These are phyloP conservation scores for Oryzias melastigma DNA, from an alignment of 2,113 vertebrate species.

Conservation along the genomic window DNA sequence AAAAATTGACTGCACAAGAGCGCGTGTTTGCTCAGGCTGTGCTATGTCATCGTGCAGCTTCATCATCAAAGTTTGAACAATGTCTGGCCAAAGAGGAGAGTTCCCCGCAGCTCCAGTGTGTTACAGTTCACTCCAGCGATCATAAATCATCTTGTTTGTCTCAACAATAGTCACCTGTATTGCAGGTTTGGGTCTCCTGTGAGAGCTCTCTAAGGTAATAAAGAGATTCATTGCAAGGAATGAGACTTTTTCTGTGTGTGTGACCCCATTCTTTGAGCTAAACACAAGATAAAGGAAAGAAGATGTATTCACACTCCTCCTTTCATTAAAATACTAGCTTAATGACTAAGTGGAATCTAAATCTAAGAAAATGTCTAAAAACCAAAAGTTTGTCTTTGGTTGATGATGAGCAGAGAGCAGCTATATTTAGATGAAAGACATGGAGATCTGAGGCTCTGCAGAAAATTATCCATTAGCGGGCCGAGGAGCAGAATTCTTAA, in stretches of 20 bases:
- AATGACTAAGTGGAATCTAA: conserved; percentile 33
- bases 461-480: conserved; percentile 18
- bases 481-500: conserved; percentile 10
- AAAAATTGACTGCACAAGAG: conserved; percentile 49
- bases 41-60: conserved; percentile 32
- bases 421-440: conserved; percentile 45
- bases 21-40: conserved; percentile 29
- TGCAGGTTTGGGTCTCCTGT: conserved; percentile 20
- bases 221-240: conserved; percentile 37
- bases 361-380: conserved; percentile 12
- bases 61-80: conserved; percentile 31
- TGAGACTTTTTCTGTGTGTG: conserved; percentile 44
- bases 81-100: conserved; percentile 19
- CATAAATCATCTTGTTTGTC: conserved; percentile 44
- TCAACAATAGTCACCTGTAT: conserved; percentile 21
- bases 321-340: conserved; percentile 42
- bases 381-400: conserved; percentile 1
- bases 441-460: conserved; percentile 16
- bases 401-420: conserved; percentile 21
- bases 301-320: conserved; percentile 29
- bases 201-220: conserved; percentile 37
- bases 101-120: conserved; percentile 18
- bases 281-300: conserved; percentile 26
- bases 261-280: conserved; percentile 30
- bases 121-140: conserved; percentile 23